Percentiles rank a stretch among this genome's conserved stretches.
phyloP scores from a whole-genome alignment of 2,797 vertebrate genomes.

The Gymnodraco acuticeps region DNA sequence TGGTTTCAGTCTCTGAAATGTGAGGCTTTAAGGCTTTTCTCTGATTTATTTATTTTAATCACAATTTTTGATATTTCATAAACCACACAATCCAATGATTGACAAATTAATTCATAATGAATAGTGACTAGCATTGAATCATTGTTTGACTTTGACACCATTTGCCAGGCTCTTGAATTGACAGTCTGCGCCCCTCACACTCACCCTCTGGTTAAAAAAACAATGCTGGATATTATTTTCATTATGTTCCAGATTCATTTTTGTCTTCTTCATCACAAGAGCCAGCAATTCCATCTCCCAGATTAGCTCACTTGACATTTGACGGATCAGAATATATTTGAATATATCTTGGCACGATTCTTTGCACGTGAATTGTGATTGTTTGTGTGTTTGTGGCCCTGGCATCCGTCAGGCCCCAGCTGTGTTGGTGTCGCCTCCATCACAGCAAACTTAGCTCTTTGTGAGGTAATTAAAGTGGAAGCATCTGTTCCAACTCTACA shows the following conservation, averaged over 20 bases:
- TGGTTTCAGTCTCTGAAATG: background rate
- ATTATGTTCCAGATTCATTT: constrained; percentile 28
- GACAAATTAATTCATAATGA: background rate
- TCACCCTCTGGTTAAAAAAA: constrained; percentile 36
- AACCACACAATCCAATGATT: background rate
- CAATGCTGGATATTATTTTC: constrained; percentile 40
- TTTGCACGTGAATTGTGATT: constrained; percentile 23
- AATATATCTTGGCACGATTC: constrained; percentile 54
- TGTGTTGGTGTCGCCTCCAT: constrained; percentile 72
- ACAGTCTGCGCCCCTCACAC: constrained; percentile 19
- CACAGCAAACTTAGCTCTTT: constrained; percentile 69
- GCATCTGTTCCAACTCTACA: constrained; percentile 66
- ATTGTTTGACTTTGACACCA: too few species aligned
- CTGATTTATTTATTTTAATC: background rate
- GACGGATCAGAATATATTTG: constrained; percentile 77
- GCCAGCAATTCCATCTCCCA: constrained; percentile 50
- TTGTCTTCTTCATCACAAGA: constrained; percentile 42
- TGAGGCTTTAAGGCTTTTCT: background rate
- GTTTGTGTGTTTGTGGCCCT: constrained; percentile 47
- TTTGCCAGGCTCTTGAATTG: constrained; percentile 22
- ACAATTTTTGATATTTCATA: background rate
- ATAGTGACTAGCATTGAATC: too few species aligned
- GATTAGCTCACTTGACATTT: constrained; percentile 77
- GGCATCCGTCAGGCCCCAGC: constrained; percentile 75
- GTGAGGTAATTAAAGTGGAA: constrained; percentile 79